These are phyloP conservation scores for Origma solitaria DNA, from an alignment of 2,113 vertebrate genomes.

Conservation along the genomic window DNA sequence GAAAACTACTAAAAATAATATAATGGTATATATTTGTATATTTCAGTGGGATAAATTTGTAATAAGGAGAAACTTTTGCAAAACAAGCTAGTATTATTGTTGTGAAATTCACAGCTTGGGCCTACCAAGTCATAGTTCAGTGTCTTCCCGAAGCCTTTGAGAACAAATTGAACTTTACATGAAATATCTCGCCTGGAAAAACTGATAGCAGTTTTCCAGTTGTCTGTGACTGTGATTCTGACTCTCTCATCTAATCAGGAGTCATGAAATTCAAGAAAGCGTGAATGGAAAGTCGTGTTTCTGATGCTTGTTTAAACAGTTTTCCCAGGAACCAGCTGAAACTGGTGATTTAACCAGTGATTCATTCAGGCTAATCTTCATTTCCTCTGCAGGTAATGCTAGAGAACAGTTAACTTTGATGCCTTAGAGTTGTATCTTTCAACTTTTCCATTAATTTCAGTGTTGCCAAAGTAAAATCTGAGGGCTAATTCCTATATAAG, in stretches of 20 bases:
- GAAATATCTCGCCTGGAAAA: not conserved
- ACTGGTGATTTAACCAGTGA: not conserved
- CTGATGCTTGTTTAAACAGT: not conserved
- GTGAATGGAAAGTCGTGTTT: not conserved
- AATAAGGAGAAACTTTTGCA: not conserved
- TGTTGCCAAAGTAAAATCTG: constrained; percentile 5
- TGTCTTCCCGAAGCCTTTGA: not conserved
- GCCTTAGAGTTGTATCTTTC: not conserved
- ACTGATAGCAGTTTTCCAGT: not conserved
- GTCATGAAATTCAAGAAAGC: not conserved
- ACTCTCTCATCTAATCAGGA: not conserved
- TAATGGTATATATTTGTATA: not conserved
- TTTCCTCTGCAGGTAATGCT: not conserved
- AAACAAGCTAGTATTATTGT: not conserved
- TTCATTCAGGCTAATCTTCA: not conserved
- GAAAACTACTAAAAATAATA: not conserved
- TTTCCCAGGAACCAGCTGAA: not conserved
- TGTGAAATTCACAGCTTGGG: not conserved
- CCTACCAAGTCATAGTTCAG: not conserved
- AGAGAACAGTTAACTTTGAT: not conserved
- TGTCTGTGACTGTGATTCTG: not conserved
- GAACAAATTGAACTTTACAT: not conserved
- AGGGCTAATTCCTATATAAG: not conserved
- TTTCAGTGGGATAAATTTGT: not conserved
- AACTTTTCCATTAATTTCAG: not conserved